Percentiles rank a stretch among this genome's conserved stretches.
Evolutionary conservation across 2,113 vertebrate genomes (phyloP).

Genomic region (Empidonax traillii): DNA sequence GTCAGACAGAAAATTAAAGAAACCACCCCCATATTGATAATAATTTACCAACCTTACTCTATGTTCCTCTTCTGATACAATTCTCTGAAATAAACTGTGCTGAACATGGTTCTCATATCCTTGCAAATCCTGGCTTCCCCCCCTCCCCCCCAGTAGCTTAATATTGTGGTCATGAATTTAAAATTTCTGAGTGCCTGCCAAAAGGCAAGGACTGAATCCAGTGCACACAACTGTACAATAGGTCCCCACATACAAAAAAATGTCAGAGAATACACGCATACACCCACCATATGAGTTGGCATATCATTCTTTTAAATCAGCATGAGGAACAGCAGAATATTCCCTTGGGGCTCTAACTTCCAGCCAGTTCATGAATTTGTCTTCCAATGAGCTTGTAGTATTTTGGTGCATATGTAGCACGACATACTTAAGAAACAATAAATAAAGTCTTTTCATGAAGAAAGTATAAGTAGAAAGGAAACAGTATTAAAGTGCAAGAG

Average conservation of each 20-base stretch:
- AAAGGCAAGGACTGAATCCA: conserved; percentile 72
- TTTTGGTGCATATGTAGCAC: neutral
- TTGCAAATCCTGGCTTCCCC: neutral
- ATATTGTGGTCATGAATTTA: conserved; percentile 55
- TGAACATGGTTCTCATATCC: neutral
- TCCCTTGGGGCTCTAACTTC: neutral
- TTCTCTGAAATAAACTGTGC: conserved; percentile 53
- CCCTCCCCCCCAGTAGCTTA: conserved; percentile 61
- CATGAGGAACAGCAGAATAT: neutral
- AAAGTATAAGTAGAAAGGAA: neutral
- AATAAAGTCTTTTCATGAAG: neutral
- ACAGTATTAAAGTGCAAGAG: neutral
- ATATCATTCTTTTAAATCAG: conserved; percentile 9
- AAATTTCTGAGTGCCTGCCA: conserved; percentile 67
- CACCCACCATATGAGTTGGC: conserved; percentile 74
- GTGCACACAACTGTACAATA: conserved; percentile 76
- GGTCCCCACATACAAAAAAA: conserved; percentile 75
- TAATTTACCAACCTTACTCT: conserved; percentile 57
- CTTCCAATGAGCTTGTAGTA: neutral
- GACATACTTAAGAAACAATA: neutral
- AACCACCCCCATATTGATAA: neutral
- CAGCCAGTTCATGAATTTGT: neutral
- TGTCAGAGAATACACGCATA: conserved; percentile 67
- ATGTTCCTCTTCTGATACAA: conserved; percentile 51
- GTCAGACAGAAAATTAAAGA: neutral